Base-by-base conservation (phyloP, 2,888 invertebrate genomes). In the Sturmia bella region DNA sequence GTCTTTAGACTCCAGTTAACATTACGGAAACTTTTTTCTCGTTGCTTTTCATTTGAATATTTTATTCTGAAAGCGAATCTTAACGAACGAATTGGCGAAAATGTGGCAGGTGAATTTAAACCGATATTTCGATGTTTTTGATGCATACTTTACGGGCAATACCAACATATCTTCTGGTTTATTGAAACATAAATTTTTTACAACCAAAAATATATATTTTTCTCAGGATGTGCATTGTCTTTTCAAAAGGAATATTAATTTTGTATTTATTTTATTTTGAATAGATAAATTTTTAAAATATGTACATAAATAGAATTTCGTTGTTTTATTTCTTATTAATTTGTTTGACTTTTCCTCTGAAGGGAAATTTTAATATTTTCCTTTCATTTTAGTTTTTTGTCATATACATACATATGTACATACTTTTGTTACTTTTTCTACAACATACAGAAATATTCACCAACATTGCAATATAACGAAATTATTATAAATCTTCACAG, bases 1-100 rank as follows among this genome's bases (percentile, higher is more conserved):
- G n/a, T 64, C 84, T 81, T 80, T 61, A 84, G 74, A 77, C 76
- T 78, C 75, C 85, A 86, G n/a, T 57, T 12, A 6, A 39, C 32
- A 57, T 19, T 56, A 12, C 12, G 39, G 19, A 3, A 57, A 3
- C 1, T 37, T 37, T 15, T 6, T 48, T 32, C 52, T 13, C 3
- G 45, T 21, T 43, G 45, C 13, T 45, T 27, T 12, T 69, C 19
- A 63, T 43, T 43, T 17, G 4, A 0, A 43, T 21, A 39, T 43
- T 57, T 43, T 13, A 37, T 32, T 45, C 66, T 70, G 1, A 5
- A 15, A 15, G 24, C 15, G 48, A 74, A 19, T 11, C 45, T 45
- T 13, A 77, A 66, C 17, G 39, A 54, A 45, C 72, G 69, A 57
- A 24, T 50, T 4, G 48, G 12, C 11, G 27, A 21, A 41, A 32